Evolutionary conservation across 1,140 invertebrate species (phyloP), one percentile per base, ranked within the genome.

Genomic region (Macrocentrus cingulum): DNA sequence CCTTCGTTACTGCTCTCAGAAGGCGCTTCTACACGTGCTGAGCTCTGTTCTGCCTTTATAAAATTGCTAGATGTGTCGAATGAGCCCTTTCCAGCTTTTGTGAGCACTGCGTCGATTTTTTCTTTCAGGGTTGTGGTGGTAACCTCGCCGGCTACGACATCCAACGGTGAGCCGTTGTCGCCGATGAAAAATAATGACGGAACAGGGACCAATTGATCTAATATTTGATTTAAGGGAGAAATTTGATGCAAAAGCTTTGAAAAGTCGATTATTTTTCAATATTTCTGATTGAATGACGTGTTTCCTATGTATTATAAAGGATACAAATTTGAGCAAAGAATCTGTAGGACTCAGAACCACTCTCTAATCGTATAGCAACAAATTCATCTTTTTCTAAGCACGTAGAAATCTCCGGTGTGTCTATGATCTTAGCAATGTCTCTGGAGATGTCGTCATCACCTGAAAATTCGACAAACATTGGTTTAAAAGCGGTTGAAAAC

Each of bases 131-230:
- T 81, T 18, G 75, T 66, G 0, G 77, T 66, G 56, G 77, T 71
- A 19, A 80, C 68, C 5, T 72, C 77, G 9, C 88, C 88, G 32
- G 84, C 87, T 22, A 91, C 82, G 15, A 93, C 84, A 73, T 92
- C 90, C 57, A 93, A 64, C 0, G 91, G 90, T 13, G 82, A 79
- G 1, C 91, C 91, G 77, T 87, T 85, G 23, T 85, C 79, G 5
- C 88, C 89, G 72, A 95, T 94, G 68, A 94, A 94, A 76, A 90
- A 94, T n/a, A 91, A 70, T 0, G 90, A 91, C 29, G 92, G 92
- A 16, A 93, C 82, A 22, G 90, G 85, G 23, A 92, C 87, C 54
- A 92, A 77, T 79, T 91, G 89, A 82, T 92, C 91, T 92, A 66
- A 19, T 61, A 25, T 45, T 36, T 51, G 18, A 11, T 18, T 32